These are phyloP conservation scores for Hedya salicella DNA, from an alignment of 2,888 invertebrate genomes.

Conservation along the genomic window DNA sequence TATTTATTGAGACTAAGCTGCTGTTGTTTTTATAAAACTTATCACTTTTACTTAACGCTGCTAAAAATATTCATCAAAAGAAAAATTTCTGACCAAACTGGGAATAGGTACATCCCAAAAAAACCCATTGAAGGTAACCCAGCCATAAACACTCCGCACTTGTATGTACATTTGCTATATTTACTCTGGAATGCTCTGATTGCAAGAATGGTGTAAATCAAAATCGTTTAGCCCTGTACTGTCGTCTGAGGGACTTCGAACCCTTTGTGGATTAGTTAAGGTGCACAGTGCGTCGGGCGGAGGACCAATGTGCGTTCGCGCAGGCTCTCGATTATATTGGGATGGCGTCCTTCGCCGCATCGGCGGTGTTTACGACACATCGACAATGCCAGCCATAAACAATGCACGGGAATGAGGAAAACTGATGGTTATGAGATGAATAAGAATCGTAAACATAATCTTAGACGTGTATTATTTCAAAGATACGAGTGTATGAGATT, in stretches of 20 bases:
- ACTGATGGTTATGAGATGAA: not conserved
- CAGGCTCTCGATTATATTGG: conserved; percentile 32
- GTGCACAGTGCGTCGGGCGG: not conserved
- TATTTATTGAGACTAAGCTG: too few relatives aligned
- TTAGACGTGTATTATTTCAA: too few relatives aligned
- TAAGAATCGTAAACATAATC: too few relatives aligned
- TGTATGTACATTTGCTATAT: conserved; percentile 17
- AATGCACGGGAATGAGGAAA: not conserved
- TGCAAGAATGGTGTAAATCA: conserved; percentile 17
- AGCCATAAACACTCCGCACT: not conserved
- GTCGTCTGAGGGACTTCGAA: not conserved
- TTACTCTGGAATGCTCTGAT: conserved; percentile 22
- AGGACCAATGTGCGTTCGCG: conserved; percentile 16
- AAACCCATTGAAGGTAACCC: too few relatives aligned
- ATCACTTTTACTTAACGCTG: too few relatives aligned
- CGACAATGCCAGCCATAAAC: not conserved
- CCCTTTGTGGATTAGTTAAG: not conserved
- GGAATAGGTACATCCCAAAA: too few relatives aligned
- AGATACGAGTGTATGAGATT: too few relatives aligned
- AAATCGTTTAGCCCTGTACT: conserved; percentile 1
- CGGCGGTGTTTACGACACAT: conserved; percentile 14
- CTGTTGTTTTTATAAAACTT: too few relatives aligned
- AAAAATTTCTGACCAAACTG: too few relatives aligned
- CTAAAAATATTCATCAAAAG: too few relatives aligned
- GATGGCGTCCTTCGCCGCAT: conserved; percentile 17